A percentile compares a stretch with the other conserved stretches of the same genome.
phyloP scores from a whole-genome alignment of 2,797 vertebrate genomes.

The Chloroceryle inda region DNA sequence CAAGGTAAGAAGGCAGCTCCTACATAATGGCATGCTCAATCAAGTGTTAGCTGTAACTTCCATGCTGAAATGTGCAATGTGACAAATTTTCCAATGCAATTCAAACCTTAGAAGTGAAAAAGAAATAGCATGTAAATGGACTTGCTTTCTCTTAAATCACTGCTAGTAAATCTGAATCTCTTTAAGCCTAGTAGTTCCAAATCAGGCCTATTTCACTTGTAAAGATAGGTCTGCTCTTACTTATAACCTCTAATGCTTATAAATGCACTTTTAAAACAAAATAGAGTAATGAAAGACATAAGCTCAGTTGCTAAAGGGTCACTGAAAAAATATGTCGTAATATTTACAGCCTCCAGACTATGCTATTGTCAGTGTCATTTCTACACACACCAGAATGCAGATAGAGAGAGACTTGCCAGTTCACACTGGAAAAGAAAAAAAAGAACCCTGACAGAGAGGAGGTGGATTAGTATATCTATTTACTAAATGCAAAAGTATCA shows the following conservation, averaged over 20 bases:
- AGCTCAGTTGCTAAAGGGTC: neutral
- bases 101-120: conserved; percentile 19
- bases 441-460: neutral
- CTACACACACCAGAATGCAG: neutral
- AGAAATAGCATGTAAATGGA: conserved; percentile 13
- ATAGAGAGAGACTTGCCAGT: neutral
- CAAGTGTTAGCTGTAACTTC: neutral
- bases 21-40: neutral
- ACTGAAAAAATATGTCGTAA: neutral
- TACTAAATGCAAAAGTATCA: neutral
- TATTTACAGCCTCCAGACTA: neutral
- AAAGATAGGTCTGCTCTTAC: conserved; percentile 43
- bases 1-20: neutral
- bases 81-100: neutral
- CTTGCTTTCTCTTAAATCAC: neutral
- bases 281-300: neutral
- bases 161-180: neutral
- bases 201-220: conserved; percentile 36
- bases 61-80: neutral
- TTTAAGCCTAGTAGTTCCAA: conserved; percentile 25
- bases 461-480: neutral
- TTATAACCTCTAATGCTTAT: conserved; percentile 28
- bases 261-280: neutral
- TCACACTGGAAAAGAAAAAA: neutral
- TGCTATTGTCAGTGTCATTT: neutral